Percentiles rank a stretch among this genome's conserved stretches.
Conservation (phyloP, 2,888 invertebrate species). For the Ellobium chinense region DNA sequence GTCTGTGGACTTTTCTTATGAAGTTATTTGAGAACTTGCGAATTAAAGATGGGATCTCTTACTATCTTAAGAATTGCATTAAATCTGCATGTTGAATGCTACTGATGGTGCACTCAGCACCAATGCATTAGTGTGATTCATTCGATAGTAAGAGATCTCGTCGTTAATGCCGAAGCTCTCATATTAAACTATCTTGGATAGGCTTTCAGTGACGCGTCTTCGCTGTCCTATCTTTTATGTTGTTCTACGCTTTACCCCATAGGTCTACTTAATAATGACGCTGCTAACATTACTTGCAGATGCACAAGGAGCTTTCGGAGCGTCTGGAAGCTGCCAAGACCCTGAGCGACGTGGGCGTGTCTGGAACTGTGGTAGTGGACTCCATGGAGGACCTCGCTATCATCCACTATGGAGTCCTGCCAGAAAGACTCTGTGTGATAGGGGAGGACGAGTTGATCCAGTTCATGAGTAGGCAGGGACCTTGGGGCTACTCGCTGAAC, state of each 20-base stretch:
- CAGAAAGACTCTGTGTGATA: neutral
- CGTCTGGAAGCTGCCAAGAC: neutral
- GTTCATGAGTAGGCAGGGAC: neutral
- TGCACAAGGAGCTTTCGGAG: neutral
- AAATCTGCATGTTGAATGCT: too few species aligned
- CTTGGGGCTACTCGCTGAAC: neutral
- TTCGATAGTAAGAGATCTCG: too few species aligned
- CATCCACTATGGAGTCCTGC: neutral
- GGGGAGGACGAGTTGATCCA: neutral
- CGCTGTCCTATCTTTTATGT: neutral
- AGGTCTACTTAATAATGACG: neutral
- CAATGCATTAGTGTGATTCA: too few species aligned
- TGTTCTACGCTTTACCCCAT: neutral
- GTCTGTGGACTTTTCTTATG: too few species aligned
- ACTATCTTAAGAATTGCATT: too few species aligned
- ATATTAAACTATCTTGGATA: too few species aligned
- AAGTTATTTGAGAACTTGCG: too few species aligned
- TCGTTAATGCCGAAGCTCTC: too few species aligned
- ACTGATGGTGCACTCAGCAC: too few species aligned
- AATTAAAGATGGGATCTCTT: too few species aligned
- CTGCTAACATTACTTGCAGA: neutral
- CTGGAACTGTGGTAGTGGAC: neutral
- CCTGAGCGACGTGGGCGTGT: neutral
- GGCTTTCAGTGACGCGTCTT: neutral
- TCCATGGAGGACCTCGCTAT: constrained; percentile 7